These are phyloP conservation scores for Melinopterus prodromus DNA, from an alignment of 2,888 invertebrate species.

Conservation along the genomic window DNA sequence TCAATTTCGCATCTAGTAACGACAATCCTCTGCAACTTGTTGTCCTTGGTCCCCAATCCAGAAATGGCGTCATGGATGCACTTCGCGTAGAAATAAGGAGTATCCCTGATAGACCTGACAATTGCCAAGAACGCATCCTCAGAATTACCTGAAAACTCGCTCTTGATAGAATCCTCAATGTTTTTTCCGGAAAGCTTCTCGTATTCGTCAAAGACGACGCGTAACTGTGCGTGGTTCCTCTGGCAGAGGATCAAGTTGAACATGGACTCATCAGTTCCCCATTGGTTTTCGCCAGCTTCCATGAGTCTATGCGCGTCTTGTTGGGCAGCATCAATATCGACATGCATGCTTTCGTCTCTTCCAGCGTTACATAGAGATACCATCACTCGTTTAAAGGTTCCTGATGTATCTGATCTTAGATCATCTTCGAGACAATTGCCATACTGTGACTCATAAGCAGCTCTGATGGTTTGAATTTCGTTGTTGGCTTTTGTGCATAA, in stretches of 20 bases:
- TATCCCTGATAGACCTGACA: constrained; percentile 78
- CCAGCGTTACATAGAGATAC: constrained; percentile 85
- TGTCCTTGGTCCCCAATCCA: constrained; percentile 87
- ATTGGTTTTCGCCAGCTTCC: constrained; percentile 71
- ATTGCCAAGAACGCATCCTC: constrained; percentile 81
- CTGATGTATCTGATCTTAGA: constrained; percentile 87
- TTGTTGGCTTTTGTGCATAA: constrained; percentile 87
- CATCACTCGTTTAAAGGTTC: constrained; percentile 88
- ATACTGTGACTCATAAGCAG: constrained; percentile 80
- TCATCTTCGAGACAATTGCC: constrained; percentile 80
- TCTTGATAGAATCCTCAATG: constrained; percentile 77
- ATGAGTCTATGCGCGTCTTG: constrained; percentile 84
- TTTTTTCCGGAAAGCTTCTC: constrained; percentile 76
- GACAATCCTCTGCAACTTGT: constrained; percentile 81
- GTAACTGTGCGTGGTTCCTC: constrained; percentile 73
- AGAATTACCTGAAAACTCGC: constrained; percentile 82
- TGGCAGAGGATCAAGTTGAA: constrained; percentile 86
- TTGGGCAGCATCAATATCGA: constrained; percentile 75
- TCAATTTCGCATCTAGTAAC: constrained; percentile 84
- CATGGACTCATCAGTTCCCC: constrained; percentile 85
- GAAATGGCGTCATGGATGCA: constrained; percentile 85
- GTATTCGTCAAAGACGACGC: constrained; percentile 69
- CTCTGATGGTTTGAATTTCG: constrained; percentile 81
- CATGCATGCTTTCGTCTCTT: constrained; percentile 80
- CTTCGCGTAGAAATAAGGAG: constrained; percentile 82